phyloP scores from a whole-genome alignment of 1,140 invertebrate genomes.

The Heliconius congener region DNA sequence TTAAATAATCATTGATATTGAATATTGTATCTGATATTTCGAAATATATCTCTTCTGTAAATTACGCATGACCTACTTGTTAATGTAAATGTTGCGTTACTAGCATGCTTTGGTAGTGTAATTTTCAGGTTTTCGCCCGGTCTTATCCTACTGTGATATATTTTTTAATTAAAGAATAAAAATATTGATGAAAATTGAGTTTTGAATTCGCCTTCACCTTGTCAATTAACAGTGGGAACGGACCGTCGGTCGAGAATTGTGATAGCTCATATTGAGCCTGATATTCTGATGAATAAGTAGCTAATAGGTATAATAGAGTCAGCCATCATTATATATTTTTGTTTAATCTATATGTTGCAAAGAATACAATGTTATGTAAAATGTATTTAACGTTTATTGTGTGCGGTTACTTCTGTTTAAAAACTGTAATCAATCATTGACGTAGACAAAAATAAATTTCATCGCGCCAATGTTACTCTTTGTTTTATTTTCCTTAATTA shows the following conservation, averaged over 20 bases:
- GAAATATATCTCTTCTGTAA: constrained; percentile 39
- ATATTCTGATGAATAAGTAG: constrained; percentile 75
- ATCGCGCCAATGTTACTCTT: constrained; percentile 61
- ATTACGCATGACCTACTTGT: constrained; percentile 61
- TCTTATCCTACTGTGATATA: constrained; percentile 76
- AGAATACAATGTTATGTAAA: constrained; percentile 60
- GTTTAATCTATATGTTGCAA: constrained; percentile 66
- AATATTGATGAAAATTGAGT: constrained; percentile 51
- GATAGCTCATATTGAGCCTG: constrained; percentile 80
- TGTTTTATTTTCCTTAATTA: constrained; percentile 49
- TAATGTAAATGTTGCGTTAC: constrained; percentile 67
- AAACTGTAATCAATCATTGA: constrained; percentile 72
- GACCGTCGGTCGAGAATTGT: constrained; percentile 71
- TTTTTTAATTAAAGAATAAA: constrained; percentile 54
- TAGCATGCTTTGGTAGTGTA: constrained; percentile 74
- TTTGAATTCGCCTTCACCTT: constrained; percentile 59
- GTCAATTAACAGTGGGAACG: constrained; percentile 66
- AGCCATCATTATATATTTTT: constrained; percentile 71
- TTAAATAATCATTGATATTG: constrained; percentile 66
- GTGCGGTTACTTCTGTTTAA: constrained; percentile 55
- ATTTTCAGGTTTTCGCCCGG: constrained; percentile 78
- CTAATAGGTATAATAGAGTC: constrained; percentile 69
- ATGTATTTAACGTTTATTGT: constrained; percentile 54
- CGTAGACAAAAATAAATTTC: constrained; percentile 76
- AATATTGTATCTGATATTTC: constrained; percentile 47